Base-by-base conservation (phyloP, 2,888 invertebrate species). In the Andrena minutula region DNA sequence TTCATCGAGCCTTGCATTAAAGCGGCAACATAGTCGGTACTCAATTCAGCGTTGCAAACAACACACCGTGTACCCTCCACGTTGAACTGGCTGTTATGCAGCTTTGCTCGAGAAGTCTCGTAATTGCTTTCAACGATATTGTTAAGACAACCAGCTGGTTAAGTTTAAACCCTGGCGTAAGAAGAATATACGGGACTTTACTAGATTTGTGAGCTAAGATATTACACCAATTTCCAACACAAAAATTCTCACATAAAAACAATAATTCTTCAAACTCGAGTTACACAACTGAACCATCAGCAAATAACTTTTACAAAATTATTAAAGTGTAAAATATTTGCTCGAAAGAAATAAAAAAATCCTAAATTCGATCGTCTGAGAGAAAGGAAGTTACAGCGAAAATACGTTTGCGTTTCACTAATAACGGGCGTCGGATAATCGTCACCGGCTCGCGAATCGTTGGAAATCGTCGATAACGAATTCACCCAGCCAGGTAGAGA, bases 21-120 rank as follows among this genome's bases (percentile, higher is more conserved):
- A 70, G 49, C 53, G 23, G 30, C 35, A 41, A 47, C 26, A 60
- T 53, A 75, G 47, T 32, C 30, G 41, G 49, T 49, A 71, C 35
- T 58, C 58, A n/a, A 58, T 60, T 70, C 47, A 65, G 56, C 49
- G 80, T 65, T 69, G 65, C 74, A 66, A 80, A 80, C 69, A 75
- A 69, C 75, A 60, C 65, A 8, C 51, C 20, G 51, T 53, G 60
- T 75, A 81, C 51, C 60, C 41, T 53, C 47, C 58, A 61, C 32
- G 35, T 70, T 61, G 51, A 51, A 23, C 5, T 41, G 58, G 47
- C 35, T 56, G 61, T 79, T 82, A 82, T 58, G 58, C 69, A 69
- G 51, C 35, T 65, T 68, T 35, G 8, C 66, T 30, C 28, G 79
- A 73, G 66, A 58, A 69, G 69, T 65, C 28, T 69, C 65, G 49